These are phyloP conservation scores for Leptinotarsa lineolata DNA, from an alignment of 1,140 invertebrate genomes.

Conservation along the genomic window DNA sequence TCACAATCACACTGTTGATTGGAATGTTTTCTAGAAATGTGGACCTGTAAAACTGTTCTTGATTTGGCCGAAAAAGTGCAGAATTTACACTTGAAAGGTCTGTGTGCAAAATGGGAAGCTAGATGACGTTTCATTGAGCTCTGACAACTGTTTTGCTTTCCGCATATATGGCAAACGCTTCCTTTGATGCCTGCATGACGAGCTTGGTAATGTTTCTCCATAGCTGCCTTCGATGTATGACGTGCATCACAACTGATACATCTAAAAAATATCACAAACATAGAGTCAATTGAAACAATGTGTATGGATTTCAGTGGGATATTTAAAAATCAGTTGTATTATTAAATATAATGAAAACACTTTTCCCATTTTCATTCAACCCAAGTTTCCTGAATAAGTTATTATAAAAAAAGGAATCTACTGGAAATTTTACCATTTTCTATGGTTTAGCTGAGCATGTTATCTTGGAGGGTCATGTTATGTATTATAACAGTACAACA, in stretches of 20 bases:
- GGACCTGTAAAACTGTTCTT: constrained; percentile 31
- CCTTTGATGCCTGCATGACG: constrained; percentile 33
- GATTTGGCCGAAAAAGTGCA: constrained; percentile 35
- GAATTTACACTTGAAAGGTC: constrained; percentile 33
- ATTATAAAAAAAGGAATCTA: background rate
- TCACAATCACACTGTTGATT: constrained; percentile 32
- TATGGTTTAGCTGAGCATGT: no score
- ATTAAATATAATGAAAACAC: no score
- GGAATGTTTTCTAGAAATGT: constrained; percentile 31
- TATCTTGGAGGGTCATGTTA: no score
- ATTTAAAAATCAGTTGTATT: no score
- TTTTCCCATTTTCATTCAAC: no score
- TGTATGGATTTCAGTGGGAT: no score
- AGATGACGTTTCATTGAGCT: constrained; percentile 35
- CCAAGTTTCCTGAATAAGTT: no score
- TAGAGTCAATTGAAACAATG: background rate
- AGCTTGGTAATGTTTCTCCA: constrained; percentile 35
- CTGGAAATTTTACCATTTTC: background rate
- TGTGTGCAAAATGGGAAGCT: constrained; percentile 27
- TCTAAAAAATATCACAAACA: constrained; percentile 23
- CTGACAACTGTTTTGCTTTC: constrained; percentile 38
- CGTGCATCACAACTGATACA: constrained; percentile 27
- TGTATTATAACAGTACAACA: no score
- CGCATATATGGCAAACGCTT: constrained; percentile 34
- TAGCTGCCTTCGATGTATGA: constrained; percentile 32